Percentiles rank a stretch among this genome's conserved stretches.
Evolutionary conservation across 2,888 invertebrate genomes (phyloP).

Genomic region (Prosapia bicincta): DNA sequence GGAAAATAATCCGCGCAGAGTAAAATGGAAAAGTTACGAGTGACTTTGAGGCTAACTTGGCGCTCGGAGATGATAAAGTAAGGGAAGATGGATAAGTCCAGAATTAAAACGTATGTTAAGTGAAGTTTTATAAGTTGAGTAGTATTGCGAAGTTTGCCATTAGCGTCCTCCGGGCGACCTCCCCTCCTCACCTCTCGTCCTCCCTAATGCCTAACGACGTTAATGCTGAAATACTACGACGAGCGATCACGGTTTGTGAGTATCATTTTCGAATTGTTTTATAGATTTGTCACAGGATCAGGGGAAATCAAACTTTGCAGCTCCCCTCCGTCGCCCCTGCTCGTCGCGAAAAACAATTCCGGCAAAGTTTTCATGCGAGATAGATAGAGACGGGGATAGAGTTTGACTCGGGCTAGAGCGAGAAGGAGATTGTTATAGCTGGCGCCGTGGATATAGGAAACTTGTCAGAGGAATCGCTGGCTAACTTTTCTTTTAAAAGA

Average conservation of each 20-base stretch:
- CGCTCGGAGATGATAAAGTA: not conserved
- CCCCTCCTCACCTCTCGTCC: not conserved
- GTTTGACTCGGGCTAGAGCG: not conserved
- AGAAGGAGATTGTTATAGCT: not conserved
- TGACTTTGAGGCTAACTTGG: not conserved
- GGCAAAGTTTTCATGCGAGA: not conserved
- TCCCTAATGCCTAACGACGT: not conserved
- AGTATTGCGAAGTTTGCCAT: not conserved
- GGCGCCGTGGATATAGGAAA: not conserved
- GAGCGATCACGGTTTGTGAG: not conserved
- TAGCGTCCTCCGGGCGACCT: not conserved
- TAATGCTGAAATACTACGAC: not conserved
- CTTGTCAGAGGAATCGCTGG: not conserved
- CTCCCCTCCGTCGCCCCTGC: not conserved
- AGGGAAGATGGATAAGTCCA: not conserved
- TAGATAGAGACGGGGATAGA: not conserved
- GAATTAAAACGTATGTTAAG: not conserved
- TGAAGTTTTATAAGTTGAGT: not conserved
- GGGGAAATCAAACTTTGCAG: constrained; percentile 2
- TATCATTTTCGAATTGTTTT: not conserved
- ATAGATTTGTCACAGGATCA: not conserved
- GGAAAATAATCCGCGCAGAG: no score
- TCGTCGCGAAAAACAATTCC: not conserved
- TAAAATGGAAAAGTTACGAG: not conserved
- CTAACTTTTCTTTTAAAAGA: constrained; percentile 2